phyloP scores from a whole-genome alignment of 2,797 vertebrate genomes.

The Rhadinocentrus ornatus region DNA sequence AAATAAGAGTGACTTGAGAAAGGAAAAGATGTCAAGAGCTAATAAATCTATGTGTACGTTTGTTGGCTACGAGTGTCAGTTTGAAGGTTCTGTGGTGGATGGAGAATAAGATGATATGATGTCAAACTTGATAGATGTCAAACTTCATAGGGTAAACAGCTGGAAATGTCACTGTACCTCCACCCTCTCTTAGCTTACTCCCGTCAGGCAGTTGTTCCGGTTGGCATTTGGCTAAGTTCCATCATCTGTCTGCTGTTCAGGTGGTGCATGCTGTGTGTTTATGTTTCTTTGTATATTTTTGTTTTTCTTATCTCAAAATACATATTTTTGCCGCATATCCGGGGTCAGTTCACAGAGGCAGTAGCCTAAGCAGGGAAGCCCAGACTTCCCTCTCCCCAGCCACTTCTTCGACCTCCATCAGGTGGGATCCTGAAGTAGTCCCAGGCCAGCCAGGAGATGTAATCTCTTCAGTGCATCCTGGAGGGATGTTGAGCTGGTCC shows the following conservation, averaged over 20 bases:
- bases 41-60: conserved; percentile 42
- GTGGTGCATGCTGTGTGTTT: conserved; percentile 2
- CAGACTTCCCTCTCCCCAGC: too few species aligned
- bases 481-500: too few species aligned
- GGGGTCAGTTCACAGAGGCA: too few species aligned
- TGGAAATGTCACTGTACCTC: conserved; percentile 73
- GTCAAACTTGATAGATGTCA: too few species aligned
- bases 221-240: conserved; percentile 73
- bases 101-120: conserved; percentile 66
- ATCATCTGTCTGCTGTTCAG: conserved; percentile 45
- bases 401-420: too few species aligned
- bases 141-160: conserved; percentile 82
- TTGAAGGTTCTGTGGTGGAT: conserved; percentile 35
- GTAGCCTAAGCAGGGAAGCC: too few species aligned
- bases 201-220: conserved; percentile 71
- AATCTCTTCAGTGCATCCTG: too few species aligned
- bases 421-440: too few species aligned
- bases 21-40: conserved; percentile 20
- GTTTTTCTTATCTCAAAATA: conserved; percentile 6
- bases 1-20: conserved; percentile 35
- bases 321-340: too few species aligned
- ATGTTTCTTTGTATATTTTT: conserved; percentile 13
- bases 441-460: too few species aligned
- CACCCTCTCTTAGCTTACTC: conserved; percentile 21
- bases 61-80: conserved; percentile 53